Conservation (phyloP, 2,888 invertebrate species). For the Anodontia alba region DNA sequence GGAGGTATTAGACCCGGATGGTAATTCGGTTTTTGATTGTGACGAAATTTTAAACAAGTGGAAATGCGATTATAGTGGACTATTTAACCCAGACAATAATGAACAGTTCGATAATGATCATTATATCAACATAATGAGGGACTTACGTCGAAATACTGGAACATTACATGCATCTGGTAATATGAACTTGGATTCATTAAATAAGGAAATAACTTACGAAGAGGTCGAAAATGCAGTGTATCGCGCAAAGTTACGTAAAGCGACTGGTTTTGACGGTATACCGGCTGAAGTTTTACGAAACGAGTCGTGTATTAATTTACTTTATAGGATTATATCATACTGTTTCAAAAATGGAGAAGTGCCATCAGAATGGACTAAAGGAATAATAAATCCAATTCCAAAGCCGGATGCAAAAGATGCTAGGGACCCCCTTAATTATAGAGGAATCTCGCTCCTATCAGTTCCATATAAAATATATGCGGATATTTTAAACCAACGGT, state of each 20-base stretch:
- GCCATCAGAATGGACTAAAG: no score
- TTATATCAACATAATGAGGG: neutral
- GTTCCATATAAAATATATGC: neutral
- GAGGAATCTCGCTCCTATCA: neutral
- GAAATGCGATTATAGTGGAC: neutral
- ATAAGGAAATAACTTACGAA: no score
- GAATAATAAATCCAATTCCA: no score
- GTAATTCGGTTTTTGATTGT: neutral
- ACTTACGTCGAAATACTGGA: neutral
- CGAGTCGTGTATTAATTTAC: no score
- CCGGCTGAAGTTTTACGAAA: no score
- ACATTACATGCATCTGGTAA: neutral
- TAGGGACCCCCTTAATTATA: neutral
- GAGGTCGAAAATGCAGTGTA: no score
- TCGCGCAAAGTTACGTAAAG: no score
- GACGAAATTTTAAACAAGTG: neutral
- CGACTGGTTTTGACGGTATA: no score
- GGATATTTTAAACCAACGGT: slow-evolving; percentile 4
- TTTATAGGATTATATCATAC: neutral
- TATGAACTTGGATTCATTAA: neutral
- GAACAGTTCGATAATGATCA: neutral
- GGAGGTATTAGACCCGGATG: neutral
- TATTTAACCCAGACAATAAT: no score
- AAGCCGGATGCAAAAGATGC: neutral
- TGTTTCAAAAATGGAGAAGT: no score